Base-by-base conservation (phyloP, 2,113 vertebrate genomes). In the Phaethornis superciliosus region DNA sequence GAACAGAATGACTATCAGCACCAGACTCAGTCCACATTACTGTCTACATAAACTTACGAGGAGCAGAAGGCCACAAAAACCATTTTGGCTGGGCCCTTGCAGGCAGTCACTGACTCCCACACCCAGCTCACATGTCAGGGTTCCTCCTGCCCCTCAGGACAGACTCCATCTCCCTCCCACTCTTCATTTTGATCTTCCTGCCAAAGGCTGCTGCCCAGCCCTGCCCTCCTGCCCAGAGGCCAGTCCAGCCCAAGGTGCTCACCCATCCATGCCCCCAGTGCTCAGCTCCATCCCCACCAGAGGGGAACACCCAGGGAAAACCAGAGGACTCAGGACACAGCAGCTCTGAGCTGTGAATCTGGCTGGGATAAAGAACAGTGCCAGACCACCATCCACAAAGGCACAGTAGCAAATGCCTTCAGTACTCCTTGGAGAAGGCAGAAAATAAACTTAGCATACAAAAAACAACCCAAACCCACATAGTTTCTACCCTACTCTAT, bases 11-110 rank as follows among this genome's bases (percentile, higher is more conserved):
- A 14, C 49, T 17, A 8, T 1, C 74, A 60, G 80, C 23, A 49
- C 27, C 16, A n/a, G 42, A 4, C n/a, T 18, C 24, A 3, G 9
- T 1, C 27, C 17, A 2, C 6, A 3, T 2, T 0, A 9, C 60
- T 3, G 9, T 0, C 65, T 21, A 10, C 2, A n/a, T 0, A 23
- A 44, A 15, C 6, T 2, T 35, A 8, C 2, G 14, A 60, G 58
- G 35, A 47, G 1, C 24, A 58, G 30, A 22, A 33, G 3, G 40
- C 9, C 52, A 27, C 40, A 46, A 13, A 30, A 22, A 30, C 4
- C 0, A 4, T 23, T 22, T 2, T 2, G 60, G 64, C 10, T 13
- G 15, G 22, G 6, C 52, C 33, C 62, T 19, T 5, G 18, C 9
- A 15, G 0, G 4, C 23, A 63, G 52, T 4, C 35, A 6, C 62